These are phyloP conservation scores for Microdon myrmicae DNA, from an alignment of 2,888 invertebrate species.

Conservation along the genomic window DNA sequence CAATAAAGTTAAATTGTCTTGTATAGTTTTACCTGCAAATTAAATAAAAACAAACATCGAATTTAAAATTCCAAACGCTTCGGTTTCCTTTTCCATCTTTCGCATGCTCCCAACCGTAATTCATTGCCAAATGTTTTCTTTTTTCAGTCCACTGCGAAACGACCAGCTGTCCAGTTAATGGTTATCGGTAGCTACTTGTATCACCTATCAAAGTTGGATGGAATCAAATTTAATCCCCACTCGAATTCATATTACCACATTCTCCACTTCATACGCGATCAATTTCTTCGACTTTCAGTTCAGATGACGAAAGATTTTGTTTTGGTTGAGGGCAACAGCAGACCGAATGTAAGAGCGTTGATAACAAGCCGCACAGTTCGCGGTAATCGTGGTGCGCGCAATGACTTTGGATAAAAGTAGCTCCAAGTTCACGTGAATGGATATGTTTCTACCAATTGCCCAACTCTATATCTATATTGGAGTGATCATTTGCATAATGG, in stretches of 20 bases:
- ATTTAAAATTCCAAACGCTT: slow-evolving; percentile 22
- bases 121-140: slow-evolving; percentile 8
- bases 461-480: slow-evolving; percentile 19
- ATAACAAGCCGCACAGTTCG: slow-evolving; percentile 33
- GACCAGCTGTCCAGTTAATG: slow-evolving; percentile 5
- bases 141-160: slow-evolving; percentile 13
- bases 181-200: slow-evolving; percentile 1
- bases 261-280: slow-evolving; percentile 19
- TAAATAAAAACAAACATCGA: slow-evolving; percentile 8
- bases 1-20: too few relatives aligned
- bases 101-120: slow-evolving; percentile 16
- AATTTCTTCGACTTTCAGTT: slow-evolving; percentile 31
- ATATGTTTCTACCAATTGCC: slow-evolving; percentile 31
- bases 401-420: slow-evolving; percentile 19
- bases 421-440: slow-evolving; percentile 20
- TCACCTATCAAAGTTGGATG: slow-evolving; percentile 8
- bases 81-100: slow-evolving; percentile 8
- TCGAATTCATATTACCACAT: slow-evolving; percentile 24
- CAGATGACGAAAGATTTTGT: slow-evolving; percentile 21
- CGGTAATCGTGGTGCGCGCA: slow-evolving; percentile 22
- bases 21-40: not conserved
- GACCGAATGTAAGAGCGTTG: slow-evolving; percentile 18
- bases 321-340: slow-evolving; percentile 28
- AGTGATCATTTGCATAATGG: slow-evolving; percentile 19
- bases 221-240: slow-evolving; percentile 12